A percentile compares a stretch with the other conserved stretches of the same genome.
These are phyloP conservation scores for Gryon sp. DNA, from an alignment of 1,140 invertebrate genomes.

Conservation along the genomic window DNA sequence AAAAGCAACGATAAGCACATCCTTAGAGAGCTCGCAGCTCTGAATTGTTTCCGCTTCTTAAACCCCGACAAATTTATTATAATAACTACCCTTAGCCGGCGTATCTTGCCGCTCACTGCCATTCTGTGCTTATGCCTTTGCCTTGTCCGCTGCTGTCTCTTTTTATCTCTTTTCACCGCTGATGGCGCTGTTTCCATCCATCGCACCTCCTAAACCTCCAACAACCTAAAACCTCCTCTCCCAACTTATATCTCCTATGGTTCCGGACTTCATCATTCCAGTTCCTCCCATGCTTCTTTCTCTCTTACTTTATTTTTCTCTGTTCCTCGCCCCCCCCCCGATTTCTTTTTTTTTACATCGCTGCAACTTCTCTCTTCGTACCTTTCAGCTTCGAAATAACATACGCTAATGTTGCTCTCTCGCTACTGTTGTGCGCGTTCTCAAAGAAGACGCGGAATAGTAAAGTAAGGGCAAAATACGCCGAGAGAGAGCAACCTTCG, in stretches of 20 bases:
- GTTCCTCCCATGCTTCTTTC: constrained; percentile 38
- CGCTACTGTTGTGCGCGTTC: constrained; percentile 43
- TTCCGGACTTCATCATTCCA: constrained; percentile 55
- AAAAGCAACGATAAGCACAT: constrained; percentile 80
- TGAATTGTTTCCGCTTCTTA: constrained; percentile 80
- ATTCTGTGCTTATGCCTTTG: constrained; percentile 58
- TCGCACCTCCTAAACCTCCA: constrained; percentile 63
- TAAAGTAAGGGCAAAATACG: constrained; percentile 36
- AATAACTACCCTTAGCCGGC: constrained; percentile 78
- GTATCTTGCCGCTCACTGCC: constrained; percentile 68
- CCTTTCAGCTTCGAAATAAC: constrained; percentile 52
- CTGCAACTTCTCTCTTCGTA: background rate
- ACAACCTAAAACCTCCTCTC: constrained; percentile 39
- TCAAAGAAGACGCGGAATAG: constrained; percentile 37
- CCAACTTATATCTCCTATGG: constrained; percentile 55
- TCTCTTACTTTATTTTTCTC: constrained; percentile 30
- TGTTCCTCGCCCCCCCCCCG: constrained; percentile 21
- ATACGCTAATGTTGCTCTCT: constrained; percentile 40
- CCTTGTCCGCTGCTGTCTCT: constrained; percentile 38
- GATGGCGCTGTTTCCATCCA: too few relatives aligned
- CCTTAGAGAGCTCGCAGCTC: constrained; percentile 78
- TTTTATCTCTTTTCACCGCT: constrained; percentile 54
- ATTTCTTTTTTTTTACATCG: constrained; percentile 8
- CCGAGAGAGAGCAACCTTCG: constrained; percentile 22
- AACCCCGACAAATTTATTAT: constrained; percentile 80